Percentiles rank a stretch among this genome's conserved stretches.
Conservation (phyloP, 2,113 vertebrate genomes). For the Pipra filicauda region DNA sequence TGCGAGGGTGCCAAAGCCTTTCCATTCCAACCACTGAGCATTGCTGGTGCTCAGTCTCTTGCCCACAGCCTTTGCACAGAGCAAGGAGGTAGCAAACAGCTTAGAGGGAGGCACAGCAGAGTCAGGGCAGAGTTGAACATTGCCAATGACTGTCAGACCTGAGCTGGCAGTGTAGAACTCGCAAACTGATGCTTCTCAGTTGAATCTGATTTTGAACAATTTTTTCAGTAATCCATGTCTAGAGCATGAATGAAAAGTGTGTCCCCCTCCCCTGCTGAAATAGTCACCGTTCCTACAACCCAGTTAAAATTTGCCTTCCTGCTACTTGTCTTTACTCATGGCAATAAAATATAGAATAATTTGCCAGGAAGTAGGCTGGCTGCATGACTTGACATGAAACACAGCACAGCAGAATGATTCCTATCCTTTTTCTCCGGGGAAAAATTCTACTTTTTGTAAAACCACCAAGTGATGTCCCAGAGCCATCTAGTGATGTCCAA, state of each 20-base stretch:
- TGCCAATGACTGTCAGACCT: neutral
- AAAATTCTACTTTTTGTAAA: neutral
- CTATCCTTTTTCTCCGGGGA: neutral
- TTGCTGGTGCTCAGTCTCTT: neutral
- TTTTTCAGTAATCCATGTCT: neutral
- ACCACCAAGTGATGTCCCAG: neutral
- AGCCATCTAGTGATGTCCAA: neutral
- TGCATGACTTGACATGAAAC: neutral
- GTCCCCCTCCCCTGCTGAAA: neutral
- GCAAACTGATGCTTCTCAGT: neutral
- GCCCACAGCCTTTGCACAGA: neutral
- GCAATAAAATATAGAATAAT: neutral
- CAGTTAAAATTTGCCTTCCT: neutral
- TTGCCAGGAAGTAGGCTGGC: neutral
- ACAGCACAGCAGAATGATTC: neutral
- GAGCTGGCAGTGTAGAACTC: neutral
- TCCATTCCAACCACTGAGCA: neutral
- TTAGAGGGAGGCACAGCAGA: neutral
- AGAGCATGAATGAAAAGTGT: neutral
- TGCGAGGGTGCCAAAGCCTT: neutral
- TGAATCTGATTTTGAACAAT: neutral
- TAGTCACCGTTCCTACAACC: neutral
- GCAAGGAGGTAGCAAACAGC: neutral
- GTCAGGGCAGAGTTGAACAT: neutral
- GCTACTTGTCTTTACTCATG: neutral